A percentile compares a stretch with the other conserved stretches of the same genome.
These are phyloP conservation scores for Harpagus bidentatus DNA, from an alignment of 2,113 vertebrate species.

Conservation along the genomic window DNA sequence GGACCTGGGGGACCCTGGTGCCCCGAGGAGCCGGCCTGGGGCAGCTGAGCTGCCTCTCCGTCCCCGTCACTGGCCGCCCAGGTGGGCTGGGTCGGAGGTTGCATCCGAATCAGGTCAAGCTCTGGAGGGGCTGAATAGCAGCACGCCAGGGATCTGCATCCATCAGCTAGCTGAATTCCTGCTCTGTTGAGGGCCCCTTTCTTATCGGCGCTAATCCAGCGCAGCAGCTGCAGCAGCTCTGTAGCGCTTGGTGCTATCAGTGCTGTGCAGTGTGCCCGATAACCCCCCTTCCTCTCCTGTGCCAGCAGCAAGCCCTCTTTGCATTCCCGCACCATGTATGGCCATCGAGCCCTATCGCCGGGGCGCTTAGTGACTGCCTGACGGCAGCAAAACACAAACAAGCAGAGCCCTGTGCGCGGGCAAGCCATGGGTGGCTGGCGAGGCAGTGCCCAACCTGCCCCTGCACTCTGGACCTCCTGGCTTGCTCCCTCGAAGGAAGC, in stretches of 20 bases:
- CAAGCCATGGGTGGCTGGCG: fast-evolving
- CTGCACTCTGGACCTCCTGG: fast-evolving
- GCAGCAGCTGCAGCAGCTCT: neutral
- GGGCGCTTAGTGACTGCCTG: fast-evolving
- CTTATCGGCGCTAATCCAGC: constrained; percentile 36
- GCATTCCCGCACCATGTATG: neutral
- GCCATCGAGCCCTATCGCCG: neutral
- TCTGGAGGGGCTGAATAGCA: neutral
- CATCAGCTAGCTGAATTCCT: neutral
- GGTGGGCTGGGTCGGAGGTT: neutral
- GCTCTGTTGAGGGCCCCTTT: constrained; percentile 1
- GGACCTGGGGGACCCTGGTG: neutral
- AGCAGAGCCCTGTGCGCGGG: neutral
- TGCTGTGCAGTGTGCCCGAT: neutral
- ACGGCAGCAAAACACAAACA: fast-evolving
- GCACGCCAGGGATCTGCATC: neutral
- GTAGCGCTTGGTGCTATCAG: neutral
- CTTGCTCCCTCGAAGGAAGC: neutral
- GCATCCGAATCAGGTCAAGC: neutral
- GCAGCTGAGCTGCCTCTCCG: neutral
- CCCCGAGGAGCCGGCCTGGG: neutral
- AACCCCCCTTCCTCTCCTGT: neutral
- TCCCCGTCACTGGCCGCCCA: fast-evolving
- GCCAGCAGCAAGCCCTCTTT: neutral
- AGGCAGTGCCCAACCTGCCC: neutral